Base-by-base conservation (phyloP, 2,113 vertebrate species). In the Chloebia gouldiae region DNA sequence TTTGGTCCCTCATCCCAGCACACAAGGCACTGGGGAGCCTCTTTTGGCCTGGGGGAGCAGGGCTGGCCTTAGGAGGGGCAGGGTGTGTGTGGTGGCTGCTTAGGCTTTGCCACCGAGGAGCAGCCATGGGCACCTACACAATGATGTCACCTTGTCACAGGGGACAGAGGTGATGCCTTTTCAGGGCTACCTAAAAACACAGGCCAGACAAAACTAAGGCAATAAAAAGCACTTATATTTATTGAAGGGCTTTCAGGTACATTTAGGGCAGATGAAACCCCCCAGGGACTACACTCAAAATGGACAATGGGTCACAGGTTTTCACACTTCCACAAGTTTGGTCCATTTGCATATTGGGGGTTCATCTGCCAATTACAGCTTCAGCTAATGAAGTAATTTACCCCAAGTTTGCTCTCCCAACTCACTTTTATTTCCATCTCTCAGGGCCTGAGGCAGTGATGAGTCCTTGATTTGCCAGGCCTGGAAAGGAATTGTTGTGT, bases 251-350 rank as follows among this genome's bases (percentile, higher is more conserved):
- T 17, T 40, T 50, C 73, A 40, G 28, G 35, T 15, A 4, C 4
- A 33, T 77, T 77, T 50, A 1, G 7, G 8, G 22, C 35, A 33
- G 35, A 50, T 1, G 0, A 60, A 60, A 5, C 8, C 13, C 35
- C 4, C 13, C 45, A 40, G 13, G 45, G 28, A 7, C 7, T 50
- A 0, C 7, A 77, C 28, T 22, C 28, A 20, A 61, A 19, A 56
- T 12, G 17, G 12, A 21, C 6, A 2, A 19, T 3, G 8, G 30
- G 23, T 33, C 37, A 33, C 0, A 0, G 22, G 5, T 33, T 71
- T 31, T 17, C 3, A 24, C 8, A 53, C 28, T 53, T 53, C 14
- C 31, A 6, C 24, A 18, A 70, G 14, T 47, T 60, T 47, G n/a
- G 15, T 3, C 9, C 30, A 42, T 54, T 56, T 56, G 23, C 4